Base-by-base conservation (phyloP, 2,888 invertebrate genomes). In the Drosophila lacicola region DNA sequence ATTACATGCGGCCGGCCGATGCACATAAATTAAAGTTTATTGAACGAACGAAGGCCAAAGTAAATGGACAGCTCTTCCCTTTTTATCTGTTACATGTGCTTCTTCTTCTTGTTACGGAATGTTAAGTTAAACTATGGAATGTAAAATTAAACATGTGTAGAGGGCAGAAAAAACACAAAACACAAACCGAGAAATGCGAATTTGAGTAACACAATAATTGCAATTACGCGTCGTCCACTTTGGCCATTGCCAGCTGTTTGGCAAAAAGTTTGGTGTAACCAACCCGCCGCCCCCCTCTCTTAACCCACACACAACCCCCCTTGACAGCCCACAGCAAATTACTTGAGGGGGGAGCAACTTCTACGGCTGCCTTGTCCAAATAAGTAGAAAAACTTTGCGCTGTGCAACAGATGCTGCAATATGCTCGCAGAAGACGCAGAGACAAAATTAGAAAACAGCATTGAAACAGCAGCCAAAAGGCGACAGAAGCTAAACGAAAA, bases 361-460 rank as follows among this genome's bases (percentile, higher is more conserved):
- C 61, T 56, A 70, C 36, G 75, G 70, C 74, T 86, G 63, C 79
- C 47, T 33, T 41, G 41, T 41, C 50, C 45, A 60, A 39, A 68
- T 42, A 47, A 62, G 45, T 14, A 29, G 37, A 54, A 66, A 74
- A 84, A 87, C 53, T 65, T 87, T 84, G 39, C 17, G 54, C 61
- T 61, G 62, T 78, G 89, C 89, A 85, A 85, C 85, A 85, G 88
- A 89, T 85, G 85, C 75, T 79, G 82, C 81, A 88, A 83, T 88
- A 75, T 88, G 78, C 61, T 80, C 75, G 8, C 29, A 54, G 70
- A 70, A 73, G 64, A 51, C 51, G 69, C 58, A 45, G 69, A 60
- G 50, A 72, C 74, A 44, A 79, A 76, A 79, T 77, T 79, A 79
- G 70, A 80, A 77, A 79, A 70, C 47, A 72, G 58, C 44, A 68